A percentile compares a stretch with the other conserved stretches of the same genome.
Evolutionary conservation across 1,140 invertebrate genomes (phyloP).

Genomic region (Lineus longissimus): DNA sequence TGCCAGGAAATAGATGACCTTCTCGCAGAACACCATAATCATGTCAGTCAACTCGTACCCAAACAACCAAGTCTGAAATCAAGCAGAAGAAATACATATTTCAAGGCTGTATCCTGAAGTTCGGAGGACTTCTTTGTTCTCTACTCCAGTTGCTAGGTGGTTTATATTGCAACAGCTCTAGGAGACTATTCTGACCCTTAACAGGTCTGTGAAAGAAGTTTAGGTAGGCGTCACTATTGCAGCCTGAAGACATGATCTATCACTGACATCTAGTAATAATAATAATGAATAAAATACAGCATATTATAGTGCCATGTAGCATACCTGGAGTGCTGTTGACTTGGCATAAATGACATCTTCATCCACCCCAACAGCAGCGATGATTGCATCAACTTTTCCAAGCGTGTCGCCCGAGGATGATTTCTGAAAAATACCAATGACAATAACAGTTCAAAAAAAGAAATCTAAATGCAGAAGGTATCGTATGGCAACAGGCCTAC

Average conservation of each 20-base stretch:
- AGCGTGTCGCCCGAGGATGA: conserved; percentile 73
- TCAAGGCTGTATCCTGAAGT: no score
- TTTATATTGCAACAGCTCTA: no score
- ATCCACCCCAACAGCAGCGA: conserved; percentile 84
- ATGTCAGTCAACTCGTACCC: conserved; percentile 96
- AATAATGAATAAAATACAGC: no score
- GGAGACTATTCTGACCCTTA: no score
- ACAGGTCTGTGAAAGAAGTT: no score
- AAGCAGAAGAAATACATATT: conserved; percentile 8
- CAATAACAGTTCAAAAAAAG: not conserved
- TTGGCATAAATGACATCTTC: conserved; percentile 95
- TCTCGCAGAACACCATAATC: conserved; percentile 83
- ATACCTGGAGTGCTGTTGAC: conserved; percentile 85
- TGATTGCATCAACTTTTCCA: conserved; percentile 82
- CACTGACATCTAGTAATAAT: no score
- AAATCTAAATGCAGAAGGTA: conserved; percentile 6
- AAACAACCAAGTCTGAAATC: conserved; percentile 86
- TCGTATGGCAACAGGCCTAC: no score
- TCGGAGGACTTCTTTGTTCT: no score
- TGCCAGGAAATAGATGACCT: conserved; percentile 81
- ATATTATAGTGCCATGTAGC: not conserved
- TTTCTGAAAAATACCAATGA: conserved; percentile 58
- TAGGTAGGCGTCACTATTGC: no score
- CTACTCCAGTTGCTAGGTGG: no score
- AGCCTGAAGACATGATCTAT: no score